Conservation (phyloP, 2,113 vertebrate species). For the Hyperoodon ampullatus region DNA sequence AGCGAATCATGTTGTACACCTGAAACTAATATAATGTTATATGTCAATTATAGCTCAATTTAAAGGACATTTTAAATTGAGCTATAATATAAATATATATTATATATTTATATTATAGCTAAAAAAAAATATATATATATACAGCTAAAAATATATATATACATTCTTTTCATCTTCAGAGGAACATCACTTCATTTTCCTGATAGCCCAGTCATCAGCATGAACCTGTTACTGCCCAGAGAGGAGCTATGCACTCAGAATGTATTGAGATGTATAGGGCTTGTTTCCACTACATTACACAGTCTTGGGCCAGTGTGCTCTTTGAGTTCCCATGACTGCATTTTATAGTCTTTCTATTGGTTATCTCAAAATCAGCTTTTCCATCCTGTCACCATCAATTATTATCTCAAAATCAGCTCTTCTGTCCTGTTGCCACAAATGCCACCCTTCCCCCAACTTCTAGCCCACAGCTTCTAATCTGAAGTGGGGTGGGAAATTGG, state of each 20-base stretch:
- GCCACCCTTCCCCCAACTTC: neutral
- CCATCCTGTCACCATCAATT: neutral
- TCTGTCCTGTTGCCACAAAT: neutral
- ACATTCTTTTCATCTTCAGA: neutral
- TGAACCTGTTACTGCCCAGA: neutral
- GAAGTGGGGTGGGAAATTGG: neutral
- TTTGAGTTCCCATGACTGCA: neutral
- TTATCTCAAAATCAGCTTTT: neutral
- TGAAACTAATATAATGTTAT: neutral
- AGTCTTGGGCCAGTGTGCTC: neutral
- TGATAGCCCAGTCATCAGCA: neutral
- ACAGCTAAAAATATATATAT: neutral
- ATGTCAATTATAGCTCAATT: neutral
- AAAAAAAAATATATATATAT: too few relatives aligned
- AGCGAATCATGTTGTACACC: neutral
- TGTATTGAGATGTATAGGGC: too few relatives aligned
- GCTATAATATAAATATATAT: too few relatives aligned
- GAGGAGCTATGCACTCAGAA: too few relatives aligned
- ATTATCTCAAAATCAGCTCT: too few relatives aligned
- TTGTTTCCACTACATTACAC: neutral
- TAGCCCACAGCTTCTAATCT: neutral
- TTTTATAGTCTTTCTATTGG: neutral
- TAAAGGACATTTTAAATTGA: neutral
- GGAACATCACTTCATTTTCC: neutral
- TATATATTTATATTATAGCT: too few relatives aligned